phyloP scores from a whole-genome alignment of 1,140 invertebrate genomes.

The Patella vulgata region DNA sequence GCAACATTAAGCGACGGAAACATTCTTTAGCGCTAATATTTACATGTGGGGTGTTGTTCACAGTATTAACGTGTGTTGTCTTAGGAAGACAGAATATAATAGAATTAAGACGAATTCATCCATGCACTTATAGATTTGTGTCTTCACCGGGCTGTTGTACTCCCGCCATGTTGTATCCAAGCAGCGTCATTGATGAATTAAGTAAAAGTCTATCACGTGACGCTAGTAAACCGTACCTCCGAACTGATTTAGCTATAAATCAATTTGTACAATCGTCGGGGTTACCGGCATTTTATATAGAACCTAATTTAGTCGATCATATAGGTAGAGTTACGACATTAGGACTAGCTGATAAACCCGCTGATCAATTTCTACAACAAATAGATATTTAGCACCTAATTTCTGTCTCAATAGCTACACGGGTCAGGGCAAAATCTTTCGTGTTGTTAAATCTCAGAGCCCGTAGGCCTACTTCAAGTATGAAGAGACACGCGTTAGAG shows the following conservation, averaged over 20 bases:
- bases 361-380: too few species aligned
- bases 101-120: conserved; percentile 29
- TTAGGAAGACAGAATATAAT: conserved; percentile 34
- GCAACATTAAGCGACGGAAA: not conserved
- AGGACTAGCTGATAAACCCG: conserved; percentile 16
- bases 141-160: conserved; percentile 33
- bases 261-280: conserved; percentile 19
- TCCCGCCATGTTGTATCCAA: conserved; percentile 36
- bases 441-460: too few species aligned
- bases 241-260: conserved; percentile 32
- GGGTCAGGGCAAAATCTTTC: too few species aligned
- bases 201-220: not conserved
- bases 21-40: not conserved
- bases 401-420: too few species aligned
- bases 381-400: too few species aligned
- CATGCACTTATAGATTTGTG: conserved; percentile 24
- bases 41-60: conserved; percentile 14
- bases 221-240: too few species aligned
- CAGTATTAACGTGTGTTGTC: conserved; percentile 10
- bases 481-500: too few species aligned
- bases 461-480: too few species aligned
- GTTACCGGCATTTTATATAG: conserved; percentile 33
- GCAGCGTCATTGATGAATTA: conserved; percentile 15
- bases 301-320: conserved; percentile 40
- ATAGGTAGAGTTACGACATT: conserved; percentile 56